Percentiles rank a stretch among this genome's conserved stretches.
These are phyloP conservation scores for Pteronotus mesoamericanus DNA, from an alignment of 2,797 vertebrate genomes.

Conservation along the genomic window DNA sequence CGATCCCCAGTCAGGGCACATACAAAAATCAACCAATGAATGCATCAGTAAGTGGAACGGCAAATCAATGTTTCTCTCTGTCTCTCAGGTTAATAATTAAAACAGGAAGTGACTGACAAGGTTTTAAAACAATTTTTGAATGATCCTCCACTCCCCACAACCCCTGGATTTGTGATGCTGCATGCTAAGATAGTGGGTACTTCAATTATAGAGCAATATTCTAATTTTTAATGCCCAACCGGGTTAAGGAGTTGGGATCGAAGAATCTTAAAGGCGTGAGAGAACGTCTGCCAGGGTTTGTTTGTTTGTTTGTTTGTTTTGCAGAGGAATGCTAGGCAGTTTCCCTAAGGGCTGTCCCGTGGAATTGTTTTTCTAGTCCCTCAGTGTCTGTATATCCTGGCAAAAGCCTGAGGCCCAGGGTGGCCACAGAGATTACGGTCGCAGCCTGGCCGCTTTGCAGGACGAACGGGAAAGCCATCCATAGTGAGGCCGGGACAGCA, in stretches of 20 bases:
- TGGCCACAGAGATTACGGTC: neutral
- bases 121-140: neutral
- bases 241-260: neutral
- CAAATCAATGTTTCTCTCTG: neutral
- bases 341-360: conserved; percentile 14
- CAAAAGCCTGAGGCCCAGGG: neutral
- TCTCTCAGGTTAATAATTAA: neutral
- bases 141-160: neutral
- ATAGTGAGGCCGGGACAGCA: neutral
- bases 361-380: conserved; percentile 28
- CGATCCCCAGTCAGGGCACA: neutral
- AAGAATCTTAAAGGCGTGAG: neutral
- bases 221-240: neutral
- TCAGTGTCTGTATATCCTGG: neutral
- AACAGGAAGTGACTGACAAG: neutral
- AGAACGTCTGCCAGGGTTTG: neutral
- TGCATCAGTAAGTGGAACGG: neutral
- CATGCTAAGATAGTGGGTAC: neutral
- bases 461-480: neutral
- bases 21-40: neutral
- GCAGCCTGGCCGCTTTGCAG: neutral
- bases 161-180: fast-evolving
- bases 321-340: neutral
- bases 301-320: neutral
- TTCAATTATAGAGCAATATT: neutral